These are phyloP conservation scores for Enteromius trimaculatus DNA, from an alignment of 2,797 vertebrate genomes.

Conservation along the genomic window DNA sequence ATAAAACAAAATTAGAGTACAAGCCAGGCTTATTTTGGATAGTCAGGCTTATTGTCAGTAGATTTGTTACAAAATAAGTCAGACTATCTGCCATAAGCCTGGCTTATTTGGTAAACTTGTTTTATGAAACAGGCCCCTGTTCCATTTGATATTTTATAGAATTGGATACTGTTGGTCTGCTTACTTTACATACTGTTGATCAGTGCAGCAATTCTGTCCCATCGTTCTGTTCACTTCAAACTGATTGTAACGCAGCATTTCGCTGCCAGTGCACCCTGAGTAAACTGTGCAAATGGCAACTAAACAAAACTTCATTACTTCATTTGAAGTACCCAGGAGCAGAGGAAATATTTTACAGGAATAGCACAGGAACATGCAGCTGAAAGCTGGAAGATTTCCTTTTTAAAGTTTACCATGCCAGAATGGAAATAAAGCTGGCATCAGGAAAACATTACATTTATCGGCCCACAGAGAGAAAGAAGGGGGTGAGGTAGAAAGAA, in stretches of 20 bases:
- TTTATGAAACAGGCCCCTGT: neutral
- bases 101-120: no score
- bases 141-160: neutral
- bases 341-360: neutral
- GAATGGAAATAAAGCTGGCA: conserved; percentile 20
- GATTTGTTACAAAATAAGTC: no score
- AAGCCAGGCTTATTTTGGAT: no score
- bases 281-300: neutral
- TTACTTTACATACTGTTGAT: neutral
- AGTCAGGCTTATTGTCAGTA: no score
- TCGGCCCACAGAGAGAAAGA: neutral
- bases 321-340: neutral
- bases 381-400: conserved; percentile 28
- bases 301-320: neutral
- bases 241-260: neutral
- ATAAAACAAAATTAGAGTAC: no score
- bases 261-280: neutral
- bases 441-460: conserved; percentile 38
- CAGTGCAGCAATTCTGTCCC: neutral
- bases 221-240: neutral
- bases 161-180: neutral
- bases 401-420: neutral
- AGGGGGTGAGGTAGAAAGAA: neutral
- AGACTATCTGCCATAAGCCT: no score
- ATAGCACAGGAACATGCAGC: neutral